Percentiles rank a stretch among this genome's conserved stretches.
Conservation (phyloP, 2,888 invertebrate species). For the Ichneumoninae sp. region DNA sequence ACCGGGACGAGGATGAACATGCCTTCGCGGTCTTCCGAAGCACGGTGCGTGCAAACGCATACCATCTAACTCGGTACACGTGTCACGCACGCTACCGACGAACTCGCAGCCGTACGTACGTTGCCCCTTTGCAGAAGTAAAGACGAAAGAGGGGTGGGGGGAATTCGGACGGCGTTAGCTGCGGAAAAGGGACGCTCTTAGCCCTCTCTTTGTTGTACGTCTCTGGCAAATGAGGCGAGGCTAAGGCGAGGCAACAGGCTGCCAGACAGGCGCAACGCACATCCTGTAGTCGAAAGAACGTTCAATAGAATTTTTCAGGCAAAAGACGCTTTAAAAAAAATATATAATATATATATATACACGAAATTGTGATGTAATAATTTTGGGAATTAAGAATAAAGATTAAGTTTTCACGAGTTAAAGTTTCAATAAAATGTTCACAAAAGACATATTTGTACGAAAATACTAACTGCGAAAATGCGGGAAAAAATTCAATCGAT, state of each 20-base stretch:
- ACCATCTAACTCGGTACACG: constrained; percentile 61
- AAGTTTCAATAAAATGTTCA: too few species aligned
- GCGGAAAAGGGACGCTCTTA: constrained; percentile 17
- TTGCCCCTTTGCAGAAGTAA: constrained; percentile 55
- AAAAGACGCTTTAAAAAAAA: constrained; percentile 64
- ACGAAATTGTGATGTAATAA: not conserved
- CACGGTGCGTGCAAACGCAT: constrained; percentile 61
- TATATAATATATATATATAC: too few species aligned
- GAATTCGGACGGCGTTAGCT: constrained; percentile 23
- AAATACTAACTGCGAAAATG: not conserved
- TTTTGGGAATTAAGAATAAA: too few species aligned
- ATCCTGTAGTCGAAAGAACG: constrained; percentile 71
- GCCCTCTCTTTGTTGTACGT: not conserved
- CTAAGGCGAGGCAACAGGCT: constrained; percentile 64
- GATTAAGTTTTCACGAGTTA: too few species aligned
- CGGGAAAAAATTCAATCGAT: not conserved
- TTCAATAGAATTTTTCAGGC: constrained; percentile 77
- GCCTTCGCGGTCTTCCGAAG: constrained; percentile 67
- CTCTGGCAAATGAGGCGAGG: constrained; percentile 33
- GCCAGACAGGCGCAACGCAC: constrained; percentile 59
- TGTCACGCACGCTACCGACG: constrained; percentile 61
- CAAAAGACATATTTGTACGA: not conserved
- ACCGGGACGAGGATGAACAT: constrained; percentile 49
- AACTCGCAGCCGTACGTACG: constrained; percentile 41
- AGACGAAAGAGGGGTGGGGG: constrained; percentile 17